Evolutionary conservation across 2,888 invertebrate genomes (phyloP).

Genomic region (Disparrhopalites patrizii): DNA sequence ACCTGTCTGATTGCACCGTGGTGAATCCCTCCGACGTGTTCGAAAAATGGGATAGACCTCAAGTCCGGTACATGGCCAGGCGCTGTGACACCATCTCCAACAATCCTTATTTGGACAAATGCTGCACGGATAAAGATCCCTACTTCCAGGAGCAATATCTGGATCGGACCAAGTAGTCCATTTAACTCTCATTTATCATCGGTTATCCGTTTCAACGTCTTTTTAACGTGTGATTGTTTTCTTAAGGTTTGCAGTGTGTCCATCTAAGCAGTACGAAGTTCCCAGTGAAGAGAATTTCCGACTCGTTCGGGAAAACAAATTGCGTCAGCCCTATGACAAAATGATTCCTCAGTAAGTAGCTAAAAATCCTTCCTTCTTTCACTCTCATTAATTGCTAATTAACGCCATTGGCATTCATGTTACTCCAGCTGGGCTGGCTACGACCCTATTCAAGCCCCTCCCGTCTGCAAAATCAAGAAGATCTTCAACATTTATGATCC

Average conservation of each 20-base stretch:
- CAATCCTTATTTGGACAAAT: constrained; percentile 36
- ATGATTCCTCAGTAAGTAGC: constrained; percentile 43
- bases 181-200: background rate
- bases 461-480: constrained; percentile 45
- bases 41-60: constrained; percentile 44
- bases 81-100: constrained; percentile 45
- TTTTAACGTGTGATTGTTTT: background rate
- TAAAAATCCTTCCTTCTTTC: background rate
- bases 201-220: background rate
- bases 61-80: constrained; percentile 36
- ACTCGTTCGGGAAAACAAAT: constrained; percentile 37
- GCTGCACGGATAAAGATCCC: constrained; percentile 35
- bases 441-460: constrained; percentile 37
- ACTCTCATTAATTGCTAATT: no score
- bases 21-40: constrained; percentile 32
- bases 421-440: constrained; percentile 34
- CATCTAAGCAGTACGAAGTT: constrained; percentile 24
- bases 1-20: background rate
- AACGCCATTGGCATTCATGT: background rate
- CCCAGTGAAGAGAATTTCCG: constrained; percentile 39
- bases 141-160: constrained; percentile 46
- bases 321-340: constrained; percentile 41
- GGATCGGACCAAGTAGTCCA: constrained; percentile 39
- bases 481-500: constrained; percentile 36
- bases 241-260: constrained; percentile 38